Percentiles rank a stretch among this genome's conserved stretches.
Evolutionary conservation across 2,113 vertebrate genomes (phyloP).

Genomic region (Lycocorax pyrrhopterus): DNA sequence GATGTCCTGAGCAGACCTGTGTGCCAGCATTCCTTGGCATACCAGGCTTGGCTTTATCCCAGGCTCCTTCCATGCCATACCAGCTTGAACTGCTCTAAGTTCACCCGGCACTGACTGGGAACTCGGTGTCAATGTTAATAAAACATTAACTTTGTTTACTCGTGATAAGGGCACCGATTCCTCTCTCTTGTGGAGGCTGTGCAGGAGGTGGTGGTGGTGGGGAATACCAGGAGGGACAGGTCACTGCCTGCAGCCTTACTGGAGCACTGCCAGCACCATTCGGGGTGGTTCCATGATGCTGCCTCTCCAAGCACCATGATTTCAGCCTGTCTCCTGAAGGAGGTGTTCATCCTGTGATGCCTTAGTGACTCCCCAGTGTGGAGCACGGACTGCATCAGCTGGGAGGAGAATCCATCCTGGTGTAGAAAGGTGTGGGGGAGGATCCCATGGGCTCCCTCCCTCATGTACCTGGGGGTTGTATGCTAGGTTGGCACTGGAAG

Average conservation of each 20-base stretch:
- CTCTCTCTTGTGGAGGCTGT: neutral
- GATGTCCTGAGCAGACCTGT: neutral
- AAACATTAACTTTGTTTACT: neutral
- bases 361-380: neutral
- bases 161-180: neutral
- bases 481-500: neutral
- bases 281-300: neutral
- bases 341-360: neutral
- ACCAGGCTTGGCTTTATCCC: neutral
- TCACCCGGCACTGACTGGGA: neutral
- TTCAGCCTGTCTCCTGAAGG: neutral
- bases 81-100: neutral
- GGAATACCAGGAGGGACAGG: neutral
- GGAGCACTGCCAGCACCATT: neutral
- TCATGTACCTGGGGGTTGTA: neutral
- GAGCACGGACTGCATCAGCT: rapidly evolving
- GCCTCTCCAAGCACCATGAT: neutral
- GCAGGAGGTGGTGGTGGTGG: neutral
- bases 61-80: neutral
- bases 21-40: neutral
- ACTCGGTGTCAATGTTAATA: neutral
- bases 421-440: neutral
- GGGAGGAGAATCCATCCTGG: neutral
- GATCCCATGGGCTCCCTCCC: neutral
- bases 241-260: neutral